phyloP scores from a whole-genome alignment of 1,140 invertebrate species.

The Drosophila varians region DNA sequence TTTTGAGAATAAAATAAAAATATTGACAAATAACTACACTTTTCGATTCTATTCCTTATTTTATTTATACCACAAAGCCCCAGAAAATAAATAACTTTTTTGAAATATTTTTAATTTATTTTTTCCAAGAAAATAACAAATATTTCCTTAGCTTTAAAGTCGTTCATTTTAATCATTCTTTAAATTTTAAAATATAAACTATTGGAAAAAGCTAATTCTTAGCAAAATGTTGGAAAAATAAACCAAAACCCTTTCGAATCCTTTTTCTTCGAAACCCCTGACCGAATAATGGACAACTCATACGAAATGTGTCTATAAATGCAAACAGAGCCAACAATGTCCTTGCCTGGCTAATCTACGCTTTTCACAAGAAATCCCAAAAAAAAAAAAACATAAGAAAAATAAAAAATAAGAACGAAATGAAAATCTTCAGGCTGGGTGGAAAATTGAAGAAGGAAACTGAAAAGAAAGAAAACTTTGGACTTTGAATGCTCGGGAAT shows the following conservation, averaged over 20 bases:
- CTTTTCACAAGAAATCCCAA: slow-evolving; percentile 46
- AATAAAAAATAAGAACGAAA: background rate
- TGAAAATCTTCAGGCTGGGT: background rate
- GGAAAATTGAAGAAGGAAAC: background rate
- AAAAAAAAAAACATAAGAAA: slow-evolving; percentile 21
- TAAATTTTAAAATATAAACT: no score
- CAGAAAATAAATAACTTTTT: no score
- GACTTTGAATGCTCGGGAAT: slow-evolving; percentile 49
- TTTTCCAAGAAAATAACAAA: no score
- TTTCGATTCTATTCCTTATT: no score
- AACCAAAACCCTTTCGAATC: background rate
- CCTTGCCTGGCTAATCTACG: slow-evolving; percentile 57
- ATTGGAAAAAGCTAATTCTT: no score
- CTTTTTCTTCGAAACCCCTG: slow-evolving; percentile 4
- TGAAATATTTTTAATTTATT: no score
- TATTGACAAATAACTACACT: no score
- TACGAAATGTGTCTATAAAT: slow-evolving; percentile 45
- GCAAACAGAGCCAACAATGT: slow-evolving; percentile 38
- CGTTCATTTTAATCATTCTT: no score
- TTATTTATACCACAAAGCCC: no score
- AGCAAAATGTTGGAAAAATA: no score
- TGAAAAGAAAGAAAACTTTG: slow-evolving; percentile 35
- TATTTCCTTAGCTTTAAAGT: no score
- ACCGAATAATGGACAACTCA: slow-evolving; percentile 27
- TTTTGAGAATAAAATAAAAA: no score